Conservation (phyloP, 2,888 invertebrate genomes). For the Drosophila colorata region DNA sequence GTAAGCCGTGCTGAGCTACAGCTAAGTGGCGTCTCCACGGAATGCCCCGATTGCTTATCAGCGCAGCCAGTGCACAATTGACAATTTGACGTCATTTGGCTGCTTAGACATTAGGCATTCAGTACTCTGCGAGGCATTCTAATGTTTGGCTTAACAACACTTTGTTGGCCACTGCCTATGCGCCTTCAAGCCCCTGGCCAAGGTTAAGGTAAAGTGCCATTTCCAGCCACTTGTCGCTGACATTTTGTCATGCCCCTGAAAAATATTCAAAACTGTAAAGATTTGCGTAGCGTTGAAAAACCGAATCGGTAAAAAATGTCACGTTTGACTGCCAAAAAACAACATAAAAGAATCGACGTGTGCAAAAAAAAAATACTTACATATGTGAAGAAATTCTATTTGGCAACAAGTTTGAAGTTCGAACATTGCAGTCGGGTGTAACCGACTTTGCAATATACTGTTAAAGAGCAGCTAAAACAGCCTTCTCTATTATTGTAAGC, state of each 20-base stretch:
- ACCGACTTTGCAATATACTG: background rate
- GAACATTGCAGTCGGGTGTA: background rate
- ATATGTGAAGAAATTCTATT: background rate
- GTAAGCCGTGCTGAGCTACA: slow-evolving; percentile 57
- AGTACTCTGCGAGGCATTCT: slow-evolving; percentile 27
- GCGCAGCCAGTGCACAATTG: slow-evolving; percentile 32
- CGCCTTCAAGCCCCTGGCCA: too few species aligned
- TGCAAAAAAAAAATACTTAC: background rate
- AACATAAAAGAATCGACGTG: slow-evolving; percentile 22
- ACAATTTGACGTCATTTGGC: slow-evolving; percentile 70
- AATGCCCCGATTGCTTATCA: slow-evolving; percentile 13
- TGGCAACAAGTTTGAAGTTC: too few species aligned
- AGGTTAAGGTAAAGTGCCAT: slow-evolving; percentile 57
- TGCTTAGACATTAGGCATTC: slow-evolving; percentile 42
- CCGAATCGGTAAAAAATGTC: slow-evolving; percentile 16
- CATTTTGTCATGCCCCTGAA: slow-evolving; percentile 50
- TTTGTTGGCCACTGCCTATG: slow-evolving; percentile 22
- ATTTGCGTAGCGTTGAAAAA: slow-evolving; percentile 10
- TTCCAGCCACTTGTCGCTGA: slow-evolving; percentile 45
- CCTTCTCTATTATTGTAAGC: too few species aligned
- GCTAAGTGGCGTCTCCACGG: slow-evolving; percentile 9
- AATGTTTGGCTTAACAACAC: slow-evolving; percentile 5
- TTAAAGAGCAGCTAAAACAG: too few species aligned
- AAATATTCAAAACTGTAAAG: slow-evolving; percentile 30
- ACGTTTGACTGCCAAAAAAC: slow-evolving; percentile 16